Conservation (phyloP, 2,797 vertebrate genomes). For the Oceanodroma leucorhoa region DNA sequence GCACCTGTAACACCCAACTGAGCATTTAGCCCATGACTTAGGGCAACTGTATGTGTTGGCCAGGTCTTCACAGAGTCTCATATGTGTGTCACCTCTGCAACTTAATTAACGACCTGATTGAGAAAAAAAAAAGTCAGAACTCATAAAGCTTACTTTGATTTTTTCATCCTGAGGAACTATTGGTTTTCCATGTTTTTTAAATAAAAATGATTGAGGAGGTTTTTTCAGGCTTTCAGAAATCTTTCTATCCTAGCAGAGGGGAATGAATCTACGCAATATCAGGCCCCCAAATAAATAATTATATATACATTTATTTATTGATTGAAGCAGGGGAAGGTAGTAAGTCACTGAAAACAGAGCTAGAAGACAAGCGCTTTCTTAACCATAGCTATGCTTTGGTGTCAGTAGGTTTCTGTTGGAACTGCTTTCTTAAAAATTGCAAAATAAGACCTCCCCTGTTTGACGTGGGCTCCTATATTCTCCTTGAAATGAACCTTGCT, state of each 20-base stretch:
- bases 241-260: not conserved
- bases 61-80: not conserved
- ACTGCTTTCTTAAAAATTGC: not conserved
- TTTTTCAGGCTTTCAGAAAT: conserved; percentile 12
- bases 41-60: fast-evolving
- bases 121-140: not conserved
- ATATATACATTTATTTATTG: not conserved
- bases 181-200: conserved; percentile 16
- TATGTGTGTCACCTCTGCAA: not conserved
- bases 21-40: not conserved
- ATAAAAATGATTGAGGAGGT: conserved; percentile 36
- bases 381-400: not conserved
- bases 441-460: not conserved
- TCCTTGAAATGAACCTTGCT: not conserved
- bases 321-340: not conserved
- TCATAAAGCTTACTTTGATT: conserved; percentile 39
- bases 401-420: not conserved
- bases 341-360: not conserved
- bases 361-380: not conserved
- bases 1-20: too few species aligned
- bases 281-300: not conserved
- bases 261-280: not conserved
- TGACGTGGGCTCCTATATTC: not conserved
- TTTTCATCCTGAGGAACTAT: not conserved
- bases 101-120: not conserved